Base-by-base conservation (phyloP, 2,888 invertebrate species). In the Melieria omissa region DNA sequence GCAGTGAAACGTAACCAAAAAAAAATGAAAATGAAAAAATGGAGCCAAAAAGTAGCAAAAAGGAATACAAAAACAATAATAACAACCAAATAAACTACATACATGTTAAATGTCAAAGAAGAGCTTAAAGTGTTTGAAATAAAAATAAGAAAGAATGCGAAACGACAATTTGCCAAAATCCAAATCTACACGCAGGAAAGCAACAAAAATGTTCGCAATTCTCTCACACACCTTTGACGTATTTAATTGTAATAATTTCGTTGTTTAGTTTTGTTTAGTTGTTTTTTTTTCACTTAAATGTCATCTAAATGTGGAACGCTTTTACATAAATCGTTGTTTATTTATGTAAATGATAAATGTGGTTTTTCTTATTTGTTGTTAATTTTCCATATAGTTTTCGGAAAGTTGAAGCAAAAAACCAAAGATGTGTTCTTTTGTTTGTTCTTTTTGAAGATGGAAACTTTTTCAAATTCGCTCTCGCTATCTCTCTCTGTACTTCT, bases 251-350 rank as follows among this genome's bases (percentile, higher is more conserved):
- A 16, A 16, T 16, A 2, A 16, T 16, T 16, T 16, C 16, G 16
- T 16, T 16, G 16, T 16, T 16, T 16, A 16, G 16, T 16, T 16
- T 16, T 16, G 16, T 16, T 16, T 16, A 16, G 16, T 69, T 47
- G 47, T 29, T 64, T 55, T 42, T 16, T 52, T 52, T 44, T 44
- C 7, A 81, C 78, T 79, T 81, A 82, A 82, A 79, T 82, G 81
- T 78, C 78, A 82, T 83, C 82, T 82, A 82, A 82, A 82, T 82
- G 82, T 71, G 81, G 81, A 83, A 83, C 81, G 84, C 81, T 83
- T 83, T 83, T 81, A 81, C 82, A 82, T 82, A 82, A 81, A 82
- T 81, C 80, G 79, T 80, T 81, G 79, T 81, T 83, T 80, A 80
- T 82, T 82, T 82, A 81, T 80, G 78, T 82, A 79, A 80, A 80